Base-by-base conservation (phyloP, 2,888 invertebrate genomes). In the Eupithecia insigniata region DNA sequence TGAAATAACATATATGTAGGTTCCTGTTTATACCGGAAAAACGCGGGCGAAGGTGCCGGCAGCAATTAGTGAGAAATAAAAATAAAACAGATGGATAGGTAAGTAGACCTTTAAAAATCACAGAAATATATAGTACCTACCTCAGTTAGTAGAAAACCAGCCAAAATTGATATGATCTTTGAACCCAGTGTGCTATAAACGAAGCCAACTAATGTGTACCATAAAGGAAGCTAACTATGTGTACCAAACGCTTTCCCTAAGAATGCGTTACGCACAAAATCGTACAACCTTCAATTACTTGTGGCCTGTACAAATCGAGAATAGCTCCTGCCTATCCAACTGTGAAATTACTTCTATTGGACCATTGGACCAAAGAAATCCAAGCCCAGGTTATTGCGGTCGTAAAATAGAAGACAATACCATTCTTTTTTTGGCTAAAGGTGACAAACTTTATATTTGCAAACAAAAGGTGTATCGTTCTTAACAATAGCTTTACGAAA, bases 381-480 rank as follows among this genome's bases (percentile, higher is more conserved):
- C 61, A 22, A 67, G 65, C 64, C 51, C 55, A 36, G 60, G 69
- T 73, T 74, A 74, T 74, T 71, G 66, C 71, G 69, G 71, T 72
- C 69, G 72, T 77, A 75, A 73, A 70, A 66, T 75, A 73, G 71
- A 71, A 64, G 69, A 78, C 79, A 78, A 79, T 67, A 61, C 58
- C 66, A 28, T 51, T 65, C 18, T 36, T 66, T 74, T 66, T 68
- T 66, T 71, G 8, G 58, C 46, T 69, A 34, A 61, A 78, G 76
- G 79, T 77, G 78, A 78, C 79, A 78, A 78, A 75, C 68, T 79
- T 62, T 32, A 32, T 32, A 10, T 32, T 61, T 5, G 32, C 61
- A 32, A n/a, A 62, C 61, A 62, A 62, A 62, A n/a, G 61, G 61
- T 62, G 32, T n/a, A 60, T 51, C 46, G 46, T 46, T 1, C 16